Conservation (phyloP, 1,140 invertebrate species). For the Lucilia sericata region DNA sequence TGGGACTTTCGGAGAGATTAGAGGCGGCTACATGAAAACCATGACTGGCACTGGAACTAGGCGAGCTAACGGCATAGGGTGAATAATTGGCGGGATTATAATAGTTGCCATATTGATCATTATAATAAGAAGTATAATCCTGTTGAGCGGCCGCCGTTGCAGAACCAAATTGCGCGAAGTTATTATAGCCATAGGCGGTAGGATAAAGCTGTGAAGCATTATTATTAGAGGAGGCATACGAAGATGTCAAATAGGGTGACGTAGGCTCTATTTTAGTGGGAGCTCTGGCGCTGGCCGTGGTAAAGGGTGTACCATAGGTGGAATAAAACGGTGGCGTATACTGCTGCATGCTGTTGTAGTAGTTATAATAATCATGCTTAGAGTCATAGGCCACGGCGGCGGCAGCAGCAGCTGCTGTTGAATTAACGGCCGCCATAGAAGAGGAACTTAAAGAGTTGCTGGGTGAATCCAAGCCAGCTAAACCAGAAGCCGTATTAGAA, state of each 20-base stretch:
- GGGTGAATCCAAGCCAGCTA: constrained; percentile 31
- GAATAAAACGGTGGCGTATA: constrained; percentile 67
- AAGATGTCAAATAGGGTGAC: constrained; percentile 60
- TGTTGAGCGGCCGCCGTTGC: constrained; percentile 55
- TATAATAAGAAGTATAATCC: constrained; percentile 66
- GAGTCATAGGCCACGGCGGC: constrained; percentile 61
- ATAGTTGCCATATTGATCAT: constrained; percentile 75
- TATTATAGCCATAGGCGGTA: constrained; percentile 67
- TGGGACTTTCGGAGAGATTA: constrained; percentile 65
- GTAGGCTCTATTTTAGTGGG: constrained; percentile 64
- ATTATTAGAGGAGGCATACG: constrained; percentile 57
- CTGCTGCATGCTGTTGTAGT: constrained; percentile 68
- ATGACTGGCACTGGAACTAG: constrained; percentile 71
- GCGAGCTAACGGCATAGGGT: constrained; percentile 72
- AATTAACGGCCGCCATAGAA: constrained; percentile 51
- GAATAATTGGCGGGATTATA: constrained; percentile 72
- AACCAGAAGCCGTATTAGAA: constrained; percentile 35
- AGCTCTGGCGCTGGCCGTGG: constrained; percentile 54
- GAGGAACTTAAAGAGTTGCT: constrained; percentile 30
- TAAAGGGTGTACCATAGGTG: constrained; percentile 60
- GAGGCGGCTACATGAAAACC: constrained; percentile 64
- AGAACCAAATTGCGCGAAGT: constrained; percentile 58
- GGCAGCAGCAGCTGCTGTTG: constrained; percentile 59
- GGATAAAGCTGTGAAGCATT: constrained; percentile 63
- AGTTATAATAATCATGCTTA: constrained; percentile 66